These are phyloP conservation scores for Herminia tarsipennalis DNA, from an alignment of 2,888 invertebrate genomes.

Conservation along the genomic window DNA sequence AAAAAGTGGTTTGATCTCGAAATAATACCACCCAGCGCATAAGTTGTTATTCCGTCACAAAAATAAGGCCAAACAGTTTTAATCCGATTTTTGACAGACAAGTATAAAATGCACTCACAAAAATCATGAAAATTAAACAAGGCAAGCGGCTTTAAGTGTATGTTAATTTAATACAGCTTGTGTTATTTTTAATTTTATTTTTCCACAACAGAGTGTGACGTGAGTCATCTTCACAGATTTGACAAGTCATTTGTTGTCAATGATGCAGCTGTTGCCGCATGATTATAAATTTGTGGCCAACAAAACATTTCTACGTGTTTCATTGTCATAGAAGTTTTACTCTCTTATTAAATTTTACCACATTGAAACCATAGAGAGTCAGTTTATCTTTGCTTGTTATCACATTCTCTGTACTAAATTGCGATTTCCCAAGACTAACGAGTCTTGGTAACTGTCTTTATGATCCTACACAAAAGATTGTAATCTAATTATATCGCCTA, in stretches of 20 bases:
- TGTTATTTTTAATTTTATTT: conserved; percentile 19
- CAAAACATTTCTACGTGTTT: not conserved
- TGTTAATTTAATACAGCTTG: conserved; percentile 18
- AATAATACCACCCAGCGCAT: conserved; percentile 5
- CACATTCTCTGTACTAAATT: not conserved
- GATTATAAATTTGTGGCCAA: not conserved
- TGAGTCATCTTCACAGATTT: conserved; percentile 26
- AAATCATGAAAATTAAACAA: conserved; percentile 11
- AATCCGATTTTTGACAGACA: conserved; percentile 7
- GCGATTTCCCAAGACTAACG: conserved; percentile 14
- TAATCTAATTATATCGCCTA: conserved; percentile 18
- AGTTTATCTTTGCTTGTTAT: not conserved
- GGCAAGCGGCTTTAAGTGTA: conserved; percentile 1
- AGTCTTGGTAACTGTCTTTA: conserved; percentile 8
- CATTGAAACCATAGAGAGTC: not conserved
- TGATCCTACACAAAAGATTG: conserved; percentile 7
- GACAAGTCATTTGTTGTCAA: conserved; percentile 30
- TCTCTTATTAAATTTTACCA: not conserved
- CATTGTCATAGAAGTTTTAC: not conserved
- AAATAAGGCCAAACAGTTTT: conserved; percentile 3
- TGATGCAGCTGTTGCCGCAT: conserved; percentile 23
- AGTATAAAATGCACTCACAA: not conserved
- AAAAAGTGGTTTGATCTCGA: not conserved
- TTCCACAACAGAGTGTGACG: conserved; percentile 22
- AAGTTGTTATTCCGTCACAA: conserved; percentile 1